phyloP scores from a whole-genome alignment of 2,797 vertebrate genomes.

The Enteromius viviparus region DNA sequence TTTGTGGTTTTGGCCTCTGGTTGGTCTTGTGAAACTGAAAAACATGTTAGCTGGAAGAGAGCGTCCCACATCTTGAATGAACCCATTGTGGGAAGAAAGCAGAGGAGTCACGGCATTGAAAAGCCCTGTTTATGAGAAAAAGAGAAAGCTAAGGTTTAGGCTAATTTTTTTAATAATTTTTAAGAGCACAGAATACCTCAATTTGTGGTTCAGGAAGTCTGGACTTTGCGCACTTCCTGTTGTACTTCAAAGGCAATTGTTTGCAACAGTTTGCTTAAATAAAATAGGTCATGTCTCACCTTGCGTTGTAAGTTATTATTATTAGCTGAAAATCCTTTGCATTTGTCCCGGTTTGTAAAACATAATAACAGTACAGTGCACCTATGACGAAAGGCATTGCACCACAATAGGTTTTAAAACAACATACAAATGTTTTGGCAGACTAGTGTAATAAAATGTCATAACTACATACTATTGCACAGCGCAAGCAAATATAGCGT shows the following conservation, averaged over 20 bases:
- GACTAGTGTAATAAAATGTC: background rate
- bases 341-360: background rate
- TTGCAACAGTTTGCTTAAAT: background rate
- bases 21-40: slow-evolving; percentile 38
- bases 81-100: slow-evolving; percentile 53
- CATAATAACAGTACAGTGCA: background rate
- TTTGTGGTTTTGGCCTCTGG: slow-evolving; percentile 28
- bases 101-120: background rate
- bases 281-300: background rate
- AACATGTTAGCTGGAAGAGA: slow-evolving; percentile 51
- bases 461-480: background rate
- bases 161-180: background rate
- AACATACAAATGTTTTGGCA: background rate
- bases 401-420: background rate
- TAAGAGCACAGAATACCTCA: background rate
- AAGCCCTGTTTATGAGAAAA: slow-evolving; percentile 27
- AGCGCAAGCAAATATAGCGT: background rate
- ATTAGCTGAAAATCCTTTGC: background rate
- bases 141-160: background rate
- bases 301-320: background rate
- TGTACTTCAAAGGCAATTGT: slow-evolving; percentile 1
- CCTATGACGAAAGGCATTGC: background rate
- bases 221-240: slow-evolving; percentile 33
- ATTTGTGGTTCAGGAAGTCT: slow-evolving; percentile 13
- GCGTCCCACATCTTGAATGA: slow-evolving; percentile 59